Percentiles rank a stretch among this genome's conserved stretches.
Evolutionary conservation across 2,113 vertebrate species (phyloP).

Genomic region (Uria aalge): DNA sequence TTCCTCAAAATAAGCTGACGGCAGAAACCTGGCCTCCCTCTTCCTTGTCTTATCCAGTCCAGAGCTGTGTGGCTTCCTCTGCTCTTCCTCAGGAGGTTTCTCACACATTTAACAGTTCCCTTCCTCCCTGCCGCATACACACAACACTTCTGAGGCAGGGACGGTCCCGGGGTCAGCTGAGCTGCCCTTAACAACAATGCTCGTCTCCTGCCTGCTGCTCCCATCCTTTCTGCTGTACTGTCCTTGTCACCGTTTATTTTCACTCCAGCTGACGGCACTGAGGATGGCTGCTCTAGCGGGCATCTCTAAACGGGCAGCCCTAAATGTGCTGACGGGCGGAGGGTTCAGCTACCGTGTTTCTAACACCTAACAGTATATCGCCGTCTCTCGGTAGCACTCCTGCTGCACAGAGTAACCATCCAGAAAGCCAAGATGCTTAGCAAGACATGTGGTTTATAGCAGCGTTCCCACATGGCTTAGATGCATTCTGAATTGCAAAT

Average conservation of each 20-base stretch:
- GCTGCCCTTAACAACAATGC: not conserved
- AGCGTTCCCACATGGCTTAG: not conserved
- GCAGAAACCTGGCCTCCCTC: not conserved
- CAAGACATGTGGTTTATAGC: not conserved
- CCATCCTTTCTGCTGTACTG: accelerated
- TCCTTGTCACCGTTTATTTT: not conserved
- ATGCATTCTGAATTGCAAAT: not conserved
- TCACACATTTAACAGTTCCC: not conserved
- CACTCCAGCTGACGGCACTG: accelerated
- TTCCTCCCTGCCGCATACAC: not conserved
- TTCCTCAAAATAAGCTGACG: not conserved
- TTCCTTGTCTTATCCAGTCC: not conserved
- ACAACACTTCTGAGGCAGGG: not conserved
- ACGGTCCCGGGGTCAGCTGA: not conserved
- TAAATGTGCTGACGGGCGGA: not conserved
- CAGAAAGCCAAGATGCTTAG: not conserved
- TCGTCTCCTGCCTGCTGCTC: not conserved
- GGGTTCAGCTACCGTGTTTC: not conserved
- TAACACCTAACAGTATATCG: accelerated
- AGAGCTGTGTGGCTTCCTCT: not conserved
- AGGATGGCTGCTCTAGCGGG: not conserved
- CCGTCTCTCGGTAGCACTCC: not conserved
- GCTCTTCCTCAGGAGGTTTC: not conserved
- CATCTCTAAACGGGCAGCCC: not conserved
- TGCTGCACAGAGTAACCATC: not conserved